Conservation (phyloP, 2,113 vertebrate genomes). For the Eptatretus burgeri region DNA sequence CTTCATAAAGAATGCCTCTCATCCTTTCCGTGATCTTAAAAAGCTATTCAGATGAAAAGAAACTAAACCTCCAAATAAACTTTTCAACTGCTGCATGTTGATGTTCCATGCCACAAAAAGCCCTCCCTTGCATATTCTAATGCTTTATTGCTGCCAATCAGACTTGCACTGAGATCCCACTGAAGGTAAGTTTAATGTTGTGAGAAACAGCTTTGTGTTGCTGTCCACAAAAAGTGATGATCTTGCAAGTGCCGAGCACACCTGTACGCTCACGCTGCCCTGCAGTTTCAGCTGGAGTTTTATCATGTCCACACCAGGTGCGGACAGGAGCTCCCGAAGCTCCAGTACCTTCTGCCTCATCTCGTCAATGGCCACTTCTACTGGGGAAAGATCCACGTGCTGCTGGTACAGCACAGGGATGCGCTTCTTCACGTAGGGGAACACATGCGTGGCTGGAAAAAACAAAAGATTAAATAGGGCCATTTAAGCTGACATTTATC, state of each 20-base stretch:
- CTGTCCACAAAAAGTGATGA: background rate
- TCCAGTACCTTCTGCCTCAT: slow-evolving; percentile 90
- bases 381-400: slow-evolving; percentile 75
- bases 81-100: background rate
- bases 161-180: too few species aligned
- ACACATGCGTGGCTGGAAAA: slow-evolving; percentile 56
- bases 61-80: background rate
- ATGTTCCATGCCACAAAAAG: background rate
- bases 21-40: too few species aligned
- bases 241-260: slow-evolving; percentile 14
- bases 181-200: too few species aligned
- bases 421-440: slow-evolving; percentile 84
- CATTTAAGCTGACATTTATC: too few species aligned
- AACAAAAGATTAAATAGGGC: too few species aligned
- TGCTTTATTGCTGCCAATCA: background rate
- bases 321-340: slow-evolving; percentile 56
- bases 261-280: slow-evolving; percentile 92
- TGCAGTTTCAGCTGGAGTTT: slow-evolving; percentile 83
- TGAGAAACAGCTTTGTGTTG: background rate
- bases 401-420: slow-evolving; percentile 96
- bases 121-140: background rate
- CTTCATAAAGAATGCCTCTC: too few species aligned
- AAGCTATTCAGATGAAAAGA: background rate
- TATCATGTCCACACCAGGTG: slow-evolving; percentile 85
- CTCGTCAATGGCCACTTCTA: slow-evolving; percentile 90